A percentile compares a stretch with the other conserved stretches of the same genome.
Evolutionary conservation across 2,113 vertebrate genomes (phyloP).

Genomic region (Tachysurus vachellii): DNA sequence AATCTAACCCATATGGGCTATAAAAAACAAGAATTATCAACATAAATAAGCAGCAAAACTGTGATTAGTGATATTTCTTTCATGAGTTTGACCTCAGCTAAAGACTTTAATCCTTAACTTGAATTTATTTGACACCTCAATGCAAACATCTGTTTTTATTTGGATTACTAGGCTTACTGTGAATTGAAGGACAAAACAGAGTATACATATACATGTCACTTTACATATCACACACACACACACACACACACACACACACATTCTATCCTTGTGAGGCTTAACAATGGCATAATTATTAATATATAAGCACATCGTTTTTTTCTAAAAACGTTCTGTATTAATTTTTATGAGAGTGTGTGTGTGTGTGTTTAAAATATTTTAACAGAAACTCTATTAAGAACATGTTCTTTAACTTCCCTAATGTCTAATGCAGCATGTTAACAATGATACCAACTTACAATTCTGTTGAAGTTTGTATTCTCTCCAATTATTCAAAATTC

Average conservation of each 20-base stretch:
- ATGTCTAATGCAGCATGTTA: neutral
- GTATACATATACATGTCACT: neutral
- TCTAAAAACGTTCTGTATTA: neutral
- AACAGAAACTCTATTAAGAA: neutral
- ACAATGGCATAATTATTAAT: neutral
- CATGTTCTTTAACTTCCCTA: neutral
- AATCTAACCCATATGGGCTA: neutral
- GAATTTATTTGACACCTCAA: slow-evolving; percentile 28
- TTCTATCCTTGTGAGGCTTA: neutral
- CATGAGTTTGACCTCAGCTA: slow-evolving; percentile 6
- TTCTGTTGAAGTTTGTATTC: neutral
- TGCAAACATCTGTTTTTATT: slow-evolving; percentile 21
- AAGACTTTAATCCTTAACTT: slow-evolving; percentile 28
- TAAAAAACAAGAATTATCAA: neutral
- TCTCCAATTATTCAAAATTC: neutral
- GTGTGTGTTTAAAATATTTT: neutral
- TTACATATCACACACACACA: neutral
- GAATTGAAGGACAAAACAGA: neutral
- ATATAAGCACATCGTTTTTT: neutral
- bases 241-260: neutral
- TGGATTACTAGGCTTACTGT: neutral
- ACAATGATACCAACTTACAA: neutral
- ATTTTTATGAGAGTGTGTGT: neutral
- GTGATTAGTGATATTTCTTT: slow-evolving; percentile 16
- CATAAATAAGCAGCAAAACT: slow-evolving; percentile 19